These are phyloP conservation scores for Brachylomia viminalis DNA, from an alignment of 2,888 invertebrate species.

Conservation along the genomic window DNA sequence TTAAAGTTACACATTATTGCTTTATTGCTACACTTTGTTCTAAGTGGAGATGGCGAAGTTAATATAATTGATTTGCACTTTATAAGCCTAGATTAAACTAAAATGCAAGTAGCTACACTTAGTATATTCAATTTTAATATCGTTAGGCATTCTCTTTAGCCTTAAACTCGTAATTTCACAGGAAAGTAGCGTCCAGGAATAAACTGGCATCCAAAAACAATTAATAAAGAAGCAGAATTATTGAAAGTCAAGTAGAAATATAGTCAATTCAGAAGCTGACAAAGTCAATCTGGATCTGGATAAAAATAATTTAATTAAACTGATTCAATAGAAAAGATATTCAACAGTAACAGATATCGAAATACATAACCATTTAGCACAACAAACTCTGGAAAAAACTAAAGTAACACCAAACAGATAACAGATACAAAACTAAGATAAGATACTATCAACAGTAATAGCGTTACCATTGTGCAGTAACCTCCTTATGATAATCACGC, in stretches of 20 bases:
- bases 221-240: not conserved
- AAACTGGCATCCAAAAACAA: not conserved
- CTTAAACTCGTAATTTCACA: not conserved
- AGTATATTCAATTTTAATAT: not conserved
- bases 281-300: not conserved
- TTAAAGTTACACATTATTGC: constrained; percentile 38
- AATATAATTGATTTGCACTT: constrained; percentile 55
- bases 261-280: not conserved
- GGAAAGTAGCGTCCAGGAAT: not conserved
- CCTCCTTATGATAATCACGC: constrained; percentile 39
- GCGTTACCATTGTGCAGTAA: constrained; percentile 35
- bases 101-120: constrained; percentile 12
- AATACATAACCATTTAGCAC: constrained; percentile 9
- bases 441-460: constrained; percentile 41
- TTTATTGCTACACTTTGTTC: constrained; percentile 46
- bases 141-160: not conserved
- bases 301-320: not conserved
- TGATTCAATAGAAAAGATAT: not conserved
- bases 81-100: constrained; percentile 30
- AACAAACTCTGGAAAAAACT: not conserved
- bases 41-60: constrained; percentile 47
- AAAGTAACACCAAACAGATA: constrained; percentile 13
- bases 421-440: constrained; percentile 28
- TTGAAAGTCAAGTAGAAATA: not conserved
- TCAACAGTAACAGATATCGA: not conserved